Evolutionary conservation across 2,113 vertebrate genomes (phyloP).

Genomic region (Lepisosteus osseus): DNA sequence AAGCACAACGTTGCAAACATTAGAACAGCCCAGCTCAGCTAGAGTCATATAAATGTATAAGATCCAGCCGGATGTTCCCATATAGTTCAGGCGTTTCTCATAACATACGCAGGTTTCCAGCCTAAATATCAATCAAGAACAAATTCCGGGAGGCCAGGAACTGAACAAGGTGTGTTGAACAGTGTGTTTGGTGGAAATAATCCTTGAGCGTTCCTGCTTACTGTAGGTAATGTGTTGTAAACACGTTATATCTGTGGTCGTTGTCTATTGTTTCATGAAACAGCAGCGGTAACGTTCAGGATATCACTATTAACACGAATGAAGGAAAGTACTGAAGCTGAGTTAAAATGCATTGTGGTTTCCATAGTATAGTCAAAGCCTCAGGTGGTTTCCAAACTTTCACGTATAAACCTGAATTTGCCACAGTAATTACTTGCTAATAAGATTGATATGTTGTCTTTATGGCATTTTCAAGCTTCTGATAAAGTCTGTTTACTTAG

Average conservation of each 20-base stretch:
- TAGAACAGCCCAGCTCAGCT: not conserved
- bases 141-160: slow-evolving; percentile 11
- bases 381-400: not conserved
- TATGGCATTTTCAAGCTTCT: not conserved
- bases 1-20: not conserved
- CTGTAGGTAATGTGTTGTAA: too few relatives aligned
- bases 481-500: not conserved
- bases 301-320: too few relatives aligned
- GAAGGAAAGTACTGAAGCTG: too few relatives aligned
- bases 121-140: slow-evolving; percentile 2
- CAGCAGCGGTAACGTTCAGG: too few relatives aligned
- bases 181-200: not conserved
- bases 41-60: slow-evolving; percentile 13
- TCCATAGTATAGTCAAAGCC: not conserved
- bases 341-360: not conserved
- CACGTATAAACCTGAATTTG: not conserved
- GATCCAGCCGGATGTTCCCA: slow-evolving; percentile 13
- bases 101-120: not conserved
- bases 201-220: too few relatives aligned
- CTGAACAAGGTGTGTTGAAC: not conserved
- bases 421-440: not conserved
- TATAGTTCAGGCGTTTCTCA: slow-evolving; percentile 3
- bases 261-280: too few relatives aligned
- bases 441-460: not conserved
- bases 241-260: too few relatives aligned